Base-by-base conservation (phyloP, 2,888 invertebrate species). In the Gisinianus flammeolus region DNA sequence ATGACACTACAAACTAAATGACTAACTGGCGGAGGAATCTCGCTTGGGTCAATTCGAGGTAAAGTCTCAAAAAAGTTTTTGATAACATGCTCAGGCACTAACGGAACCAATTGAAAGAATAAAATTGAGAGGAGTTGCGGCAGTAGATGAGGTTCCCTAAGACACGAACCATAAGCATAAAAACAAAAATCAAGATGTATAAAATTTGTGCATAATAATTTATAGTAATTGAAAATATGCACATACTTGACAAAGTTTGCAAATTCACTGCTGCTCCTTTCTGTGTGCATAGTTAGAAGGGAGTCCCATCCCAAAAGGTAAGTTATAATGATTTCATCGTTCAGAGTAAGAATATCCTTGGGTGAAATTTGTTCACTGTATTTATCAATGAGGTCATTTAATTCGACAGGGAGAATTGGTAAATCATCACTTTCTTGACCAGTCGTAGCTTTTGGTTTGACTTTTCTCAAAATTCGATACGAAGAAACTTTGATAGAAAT, bases 1-100 rank as follows among this genome's bases (percentile, higher is more conserved):
- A 92, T 94, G 83, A 93, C 88, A 88, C 90, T 91, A 86, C 92
- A 92, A 22, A 90, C 91, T 83, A 91, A 86, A 79, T 89, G 88
- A 3, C 26, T 22, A 5, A 67, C 44, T 12, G 62, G 30, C 12
- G 78, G 77, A 33, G 77, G 75, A 19, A 82, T 68, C 6, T 80
- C 56, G 54, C 77, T 79, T 0, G 82, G 74, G 10, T 64, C 33
- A 19, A 81, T 16, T 16, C 70, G 56, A n/a, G 79, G 78, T 44
- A 75, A 69, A 5, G 62, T 80, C 10, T 83, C 81, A 75, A 83
- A 83, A 64, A 67, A 80, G 69, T 67, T 52, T 79, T 76, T 71
- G 76, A 81, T 26, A 70, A 72, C 54, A 52, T 79, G 28, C 76
- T 81, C 58, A 76, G 79, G 76, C 76, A 82, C 8, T 19, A 76